These are phyloP conservation scores for Meiosimyza platycephala DNA, from an alignment of 2,888 invertebrate genomes.

Conservation along the genomic window DNA sequence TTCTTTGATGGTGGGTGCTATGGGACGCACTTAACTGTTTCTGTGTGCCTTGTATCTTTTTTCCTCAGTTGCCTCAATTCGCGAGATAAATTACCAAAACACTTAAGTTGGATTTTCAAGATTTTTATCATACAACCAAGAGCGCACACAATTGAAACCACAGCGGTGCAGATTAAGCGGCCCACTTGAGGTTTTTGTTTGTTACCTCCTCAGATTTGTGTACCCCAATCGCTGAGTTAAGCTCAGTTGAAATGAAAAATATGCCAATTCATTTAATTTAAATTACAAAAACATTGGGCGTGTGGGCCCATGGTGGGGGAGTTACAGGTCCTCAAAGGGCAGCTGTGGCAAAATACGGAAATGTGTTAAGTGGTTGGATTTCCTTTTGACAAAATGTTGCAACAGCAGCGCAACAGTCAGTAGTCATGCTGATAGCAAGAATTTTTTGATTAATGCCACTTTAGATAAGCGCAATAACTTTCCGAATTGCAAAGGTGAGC, in stretches of 20 bases:
- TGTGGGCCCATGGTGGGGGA: not conserved
- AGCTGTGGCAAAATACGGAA: too few relatives aligned
- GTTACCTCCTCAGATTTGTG: conserved; percentile 31
- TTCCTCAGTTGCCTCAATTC: conserved; percentile 35
- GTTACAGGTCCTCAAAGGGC: not conserved
- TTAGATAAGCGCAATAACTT: conserved; percentile 60
- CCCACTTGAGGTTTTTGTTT: conserved; percentile 40
- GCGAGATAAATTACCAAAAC: conserved; percentile 64
- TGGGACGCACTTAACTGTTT: not conserved
- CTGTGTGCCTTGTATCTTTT: conserved; percentile 4
- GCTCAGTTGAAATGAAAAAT: conserved; percentile 59
- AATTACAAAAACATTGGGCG: conserved; percentile 57
- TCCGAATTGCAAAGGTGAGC: conserved; percentile 5
- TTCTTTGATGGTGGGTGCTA: conserved; percentile 33
- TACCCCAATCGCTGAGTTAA: conserved; percentile 39
- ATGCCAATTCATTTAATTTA: conserved; percentile 66
- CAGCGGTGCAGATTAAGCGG: conserved; percentile 59
- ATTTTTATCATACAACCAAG: conserved; percentile 57
- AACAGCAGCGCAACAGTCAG: conserved; percentile 4
- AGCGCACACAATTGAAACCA: conserved; percentile 14
- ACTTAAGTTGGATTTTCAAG: conserved; percentile 66
- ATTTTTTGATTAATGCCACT: conserved; percentile 60
- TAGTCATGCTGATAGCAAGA: conserved; percentile 21
- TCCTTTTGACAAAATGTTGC: conserved; percentile 14
- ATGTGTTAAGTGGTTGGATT: conserved; percentile 7